Evolutionary conservation across 2,797 vertebrate genomes (phyloP).

Genomic region (Thaleichthys pacificus): DNA sequence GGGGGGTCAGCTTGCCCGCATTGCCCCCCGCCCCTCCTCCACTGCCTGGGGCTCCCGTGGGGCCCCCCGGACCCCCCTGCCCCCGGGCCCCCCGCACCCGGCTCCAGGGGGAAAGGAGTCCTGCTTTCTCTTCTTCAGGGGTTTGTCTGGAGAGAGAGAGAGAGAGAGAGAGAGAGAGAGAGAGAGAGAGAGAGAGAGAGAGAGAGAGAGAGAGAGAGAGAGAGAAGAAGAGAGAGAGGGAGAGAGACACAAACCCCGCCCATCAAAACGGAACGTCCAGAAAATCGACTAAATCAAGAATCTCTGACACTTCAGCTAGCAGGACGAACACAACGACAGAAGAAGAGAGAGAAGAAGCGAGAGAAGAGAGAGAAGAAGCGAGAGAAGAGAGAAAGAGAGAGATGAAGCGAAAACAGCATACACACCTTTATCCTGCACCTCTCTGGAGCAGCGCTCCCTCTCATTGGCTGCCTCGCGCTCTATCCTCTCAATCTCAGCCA

Average conservation of each 20-base stretch:
- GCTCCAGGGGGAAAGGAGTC: conserved; percentile 92
- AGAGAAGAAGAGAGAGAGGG: too few species aligned
- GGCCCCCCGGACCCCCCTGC: conserved; percentile 63
- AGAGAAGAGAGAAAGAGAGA: too few species aligned
- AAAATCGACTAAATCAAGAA: too few species aligned
- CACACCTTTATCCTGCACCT: conserved; percentile 98
- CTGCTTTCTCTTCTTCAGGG: conserved; percentile 97
- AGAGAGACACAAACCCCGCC: neutral
- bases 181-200: too few species aligned
- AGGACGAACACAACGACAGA: too few species aligned
- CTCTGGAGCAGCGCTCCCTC: conserved; percentile 92
- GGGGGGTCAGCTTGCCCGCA: conserved; percentile 89
- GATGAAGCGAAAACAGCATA: neutral
- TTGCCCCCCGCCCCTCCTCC: conserved; percentile 84
- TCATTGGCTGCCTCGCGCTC: conserved; percentile 95
- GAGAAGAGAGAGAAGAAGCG: too few species aligned
- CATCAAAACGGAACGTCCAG: too few species aligned
- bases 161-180: neutral
- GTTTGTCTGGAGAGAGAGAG: conserved; percentile 83
- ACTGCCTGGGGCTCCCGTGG: conserved; percentile 75
- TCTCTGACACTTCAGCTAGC: too few species aligned
- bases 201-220: too few species aligned
- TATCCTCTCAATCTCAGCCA: conserved; percentile 98
- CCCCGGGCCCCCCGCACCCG: conserved; percentile 73
- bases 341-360: too few species aligned